Conservation (phyloP, 2,888 invertebrate species). For the Zaprionus lineosus region DNA sequence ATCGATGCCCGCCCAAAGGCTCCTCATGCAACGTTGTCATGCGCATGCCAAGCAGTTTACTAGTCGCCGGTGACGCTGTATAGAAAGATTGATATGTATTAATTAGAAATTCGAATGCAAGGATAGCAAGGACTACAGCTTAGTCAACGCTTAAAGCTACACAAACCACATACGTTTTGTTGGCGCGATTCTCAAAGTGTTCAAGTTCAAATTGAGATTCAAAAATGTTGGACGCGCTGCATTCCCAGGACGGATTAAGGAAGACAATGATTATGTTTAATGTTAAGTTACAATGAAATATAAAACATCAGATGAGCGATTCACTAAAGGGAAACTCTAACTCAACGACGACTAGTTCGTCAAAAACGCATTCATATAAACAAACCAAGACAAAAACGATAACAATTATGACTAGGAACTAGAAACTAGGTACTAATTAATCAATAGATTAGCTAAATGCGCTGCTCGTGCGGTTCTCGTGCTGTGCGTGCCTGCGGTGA, state of each 20-base stretch:
- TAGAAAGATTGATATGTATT: slow-evolving; percentile 15
- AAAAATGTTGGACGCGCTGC: slow-evolving; percentile 99
- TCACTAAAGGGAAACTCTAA: slow-evolving; percentile 22
- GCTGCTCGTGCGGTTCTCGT: slow-evolving; percentile 59
- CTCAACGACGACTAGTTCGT: slow-evolving; percentile 32
- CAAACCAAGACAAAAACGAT: slow-evolving; percentile 20
- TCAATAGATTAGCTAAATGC: slow-evolving; percentile 38
- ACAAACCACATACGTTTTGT: slow-evolving; percentile 92
- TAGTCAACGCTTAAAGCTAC: slow-evolving; percentile 36
- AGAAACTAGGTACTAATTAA: slow-evolving; percentile 18
- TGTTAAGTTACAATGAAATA: slow-evolving; percentile 73
- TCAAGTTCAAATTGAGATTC: slow-evolving; percentile 97
- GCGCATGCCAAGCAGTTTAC: slow-evolving; percentile 90
- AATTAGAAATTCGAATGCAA: background rate
- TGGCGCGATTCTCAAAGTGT: slow-evolving; percentile 94
- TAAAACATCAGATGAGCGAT: slow-evolving; percentile 45
- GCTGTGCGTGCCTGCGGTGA: slow-evolving; percentile 60
- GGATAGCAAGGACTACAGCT: background rate
- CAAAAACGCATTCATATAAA: slow-evolving; percentile 23
- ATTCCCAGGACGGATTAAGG: slow-evolving; percentile 83
- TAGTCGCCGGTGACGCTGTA: slow-evolving; percentile 91
- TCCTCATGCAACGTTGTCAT: slow-evolving; percentile 97
- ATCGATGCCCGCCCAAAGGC: slow-evolving; percentile 84
- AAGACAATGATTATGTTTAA: slow-evolving; percentile 70
- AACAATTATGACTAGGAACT: slow-evolving; percentile 6